Conservation (phyloP, 2,888 invertebrate genomes). For the Opisthograptis luteolata region DNA sequence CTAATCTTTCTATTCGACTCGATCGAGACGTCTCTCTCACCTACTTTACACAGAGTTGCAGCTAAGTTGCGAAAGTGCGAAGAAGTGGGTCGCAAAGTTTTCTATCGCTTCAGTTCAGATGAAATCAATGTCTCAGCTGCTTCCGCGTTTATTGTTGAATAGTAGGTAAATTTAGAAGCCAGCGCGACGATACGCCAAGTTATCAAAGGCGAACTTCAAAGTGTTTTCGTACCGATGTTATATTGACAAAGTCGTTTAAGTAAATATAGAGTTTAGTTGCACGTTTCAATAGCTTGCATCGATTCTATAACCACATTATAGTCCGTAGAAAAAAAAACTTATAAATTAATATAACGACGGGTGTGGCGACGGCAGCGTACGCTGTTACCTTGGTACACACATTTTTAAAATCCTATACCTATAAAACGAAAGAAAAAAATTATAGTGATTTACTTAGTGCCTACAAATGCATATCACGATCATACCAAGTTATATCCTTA, state of each 20-base stretch:
- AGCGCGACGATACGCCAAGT: slow-evolving; percentile 51
- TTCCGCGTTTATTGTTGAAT: slow-evolving; percentile 50
- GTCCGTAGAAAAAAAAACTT: background rate
- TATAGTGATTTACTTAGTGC: too few species aligned
- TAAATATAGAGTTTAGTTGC: slow-evolving; percentile 49
- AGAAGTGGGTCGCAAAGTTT: slow-evolving; percentile 44
- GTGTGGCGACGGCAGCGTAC: too few species aligned
- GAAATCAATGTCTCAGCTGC: slow-evolving; percentile 42
- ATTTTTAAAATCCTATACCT: too few species aligned
- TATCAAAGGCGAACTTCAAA: slow-evolving; percentile 72
- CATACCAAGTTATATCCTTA: too few species aligned
- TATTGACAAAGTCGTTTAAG: slow-evolving; percentile 56
- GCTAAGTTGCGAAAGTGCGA: slow-evolving; percentile 50
- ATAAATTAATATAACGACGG: too few species aligned
- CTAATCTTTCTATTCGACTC: slow-evolving; percentile 66
- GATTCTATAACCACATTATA: background rate
- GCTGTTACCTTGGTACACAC: too few species aligned
- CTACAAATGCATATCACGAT: too few species aligned
- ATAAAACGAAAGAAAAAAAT: too few species aligned
- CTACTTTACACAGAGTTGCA: slow-evolving; percentile 52
- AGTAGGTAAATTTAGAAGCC: slow-evolving; percentile 72
- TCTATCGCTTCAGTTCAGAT: slow-evolving; percentile 33
- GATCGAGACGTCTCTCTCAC: slow-evolving; percentile 49
- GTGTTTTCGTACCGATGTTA: slow-evolving; percentile 64
- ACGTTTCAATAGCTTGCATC: slow-evolving; percentile 30